Evolutionary conservation across 2,888 invertebrate species (phyloP), one percentile per base, ranked within the genome.

Genomic region (Osedax frankpressi): DNA sequence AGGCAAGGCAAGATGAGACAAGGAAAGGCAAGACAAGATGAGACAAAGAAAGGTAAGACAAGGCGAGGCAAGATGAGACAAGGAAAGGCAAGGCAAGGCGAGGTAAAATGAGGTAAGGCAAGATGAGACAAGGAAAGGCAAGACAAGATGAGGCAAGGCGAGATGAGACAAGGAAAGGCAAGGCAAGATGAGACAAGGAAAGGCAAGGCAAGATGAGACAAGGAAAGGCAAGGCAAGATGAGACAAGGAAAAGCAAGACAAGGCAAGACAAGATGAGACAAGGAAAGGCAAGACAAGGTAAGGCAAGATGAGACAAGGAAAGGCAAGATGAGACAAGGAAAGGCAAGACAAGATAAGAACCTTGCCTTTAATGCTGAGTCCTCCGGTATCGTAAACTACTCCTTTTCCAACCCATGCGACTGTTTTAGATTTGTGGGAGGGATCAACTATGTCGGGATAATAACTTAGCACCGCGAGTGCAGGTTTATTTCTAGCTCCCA

Each of bases 381-480:
- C 94, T 81, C 94, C 94, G 77, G 93, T 94, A 82, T 94, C 94
- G 82, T 92, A 94, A 2, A 94, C 93, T 82, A 94, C 93, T 71
- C 94, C 94, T 85, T 94, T 94, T 71, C 94, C 94, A 65, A 94
- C 93, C 89, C 93, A 90, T 1, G 93, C 93, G 75, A 92, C 89
- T 0, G 88, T 89, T 6, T 83, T 84, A 3, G 90, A 89, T 0
- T 87, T 88, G 19, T 6, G 19, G 19, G 19, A 19, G 44, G 44
- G 44, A 6, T 6, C 11, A 11, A 44, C 44, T 19, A 19, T 19
- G 44, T 44, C 19, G 11, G 44, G 44, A 6, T 11, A 19, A 83
- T 90, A 88, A 72, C 89, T 89, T 27, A 92, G 86, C 0, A 89
- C 86, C 2, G 90, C 90, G 1, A 92, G 86, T 0, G 90, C 89